Conservation (phyloP, 35 echinoderm and acorn worm species). For the Eucidaris tribuloides region DNA sequence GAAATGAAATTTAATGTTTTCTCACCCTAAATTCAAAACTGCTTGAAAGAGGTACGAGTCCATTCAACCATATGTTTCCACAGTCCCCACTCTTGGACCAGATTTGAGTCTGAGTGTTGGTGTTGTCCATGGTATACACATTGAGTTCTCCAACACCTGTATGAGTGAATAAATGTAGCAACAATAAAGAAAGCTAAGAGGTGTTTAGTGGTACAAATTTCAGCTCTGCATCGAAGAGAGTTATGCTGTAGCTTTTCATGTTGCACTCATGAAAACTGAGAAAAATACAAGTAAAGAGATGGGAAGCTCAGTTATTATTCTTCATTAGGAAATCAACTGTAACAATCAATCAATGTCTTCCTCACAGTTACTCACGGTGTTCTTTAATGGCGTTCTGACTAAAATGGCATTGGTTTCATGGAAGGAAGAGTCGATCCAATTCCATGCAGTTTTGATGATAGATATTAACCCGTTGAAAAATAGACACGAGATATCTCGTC, state of each 20-base stretch:
- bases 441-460: too few relatives aligned
- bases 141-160: constrained; percentile 55
- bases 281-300: not conserved
- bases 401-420: too few relatives aligned
- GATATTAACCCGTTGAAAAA: too few relatives aligned
- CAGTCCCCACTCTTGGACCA: constrained; percentile 48
- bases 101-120: not conserved
- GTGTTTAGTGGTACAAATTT: not conserved
- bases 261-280: not conserved
- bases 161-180: not conserved
- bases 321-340: not conserved
- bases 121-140: constrained; percentile 17
- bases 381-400: too few relatives aligned
- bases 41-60: constrained; percentile 5
- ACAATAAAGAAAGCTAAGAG: not conserved
- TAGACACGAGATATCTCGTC: too few relatives aligned
- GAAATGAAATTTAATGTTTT: not conserved
- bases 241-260: not conserved
- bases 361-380: too few relatives aligned
- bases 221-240: not conserved
- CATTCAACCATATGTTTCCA: constrained; percentile 58
- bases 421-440: too few relatives aligned
- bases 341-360: too few relatives aligned
- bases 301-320: not conserved
- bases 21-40: constrained; percentile 53